Evolutionary conservation across 53 echinoderm and acorn worm species (phyloP), one percentile per base, ranked within the genome.

Genomic region (Paracentrotus lividus): DNA sequence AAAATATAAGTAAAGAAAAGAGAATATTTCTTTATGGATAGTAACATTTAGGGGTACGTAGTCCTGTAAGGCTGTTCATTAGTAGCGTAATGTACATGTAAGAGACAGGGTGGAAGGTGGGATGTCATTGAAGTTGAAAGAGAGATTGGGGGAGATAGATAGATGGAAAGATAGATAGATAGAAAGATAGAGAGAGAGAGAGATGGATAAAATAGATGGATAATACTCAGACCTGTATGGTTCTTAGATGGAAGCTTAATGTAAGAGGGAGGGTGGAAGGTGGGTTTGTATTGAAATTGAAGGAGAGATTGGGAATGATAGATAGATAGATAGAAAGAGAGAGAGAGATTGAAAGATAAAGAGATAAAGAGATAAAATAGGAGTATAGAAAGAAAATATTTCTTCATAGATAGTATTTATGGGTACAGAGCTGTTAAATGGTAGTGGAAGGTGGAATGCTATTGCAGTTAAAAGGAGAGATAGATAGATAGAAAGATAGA

Each of bases 171-270:
- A 85, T 52, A 85, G 7, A 85, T 52, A 56, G 56, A 16, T 21
- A 86, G 86, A 54, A 6, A 60, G 61, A 88, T 42, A 59, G 88
- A 88, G 88, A 88, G 88, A 40, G 59, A 40, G 59, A 59, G 60
- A 40, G 15, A 38, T n/a, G 32, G 36, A 1, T n/a, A n/a, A n/a
- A n/a, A n/a, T n/a, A n/a, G n/a, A n/a, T n/a, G 57, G 88, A 27
- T 3, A 24, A 55, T 24, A 21, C n/a, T n/a, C n/a, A n/a, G n/a
- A n/a, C n/a, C n/a, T n/a, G n/a, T n/a, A n/a, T n/a, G 26, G 18
- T 45, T 33, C 7, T 33, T 1, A 6, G 34, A 38, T 10, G 12
- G 49, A 8, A n/a, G 21, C 7, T 20, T 18, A 84, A 49, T 51
- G 51, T 8, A 51, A 51, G 12, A 12, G 51, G 51, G 51, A 6